Base-by-base conservation (phyloP, 2,888 invertebrate species). In the Linnaemya vulpina region DNA sequence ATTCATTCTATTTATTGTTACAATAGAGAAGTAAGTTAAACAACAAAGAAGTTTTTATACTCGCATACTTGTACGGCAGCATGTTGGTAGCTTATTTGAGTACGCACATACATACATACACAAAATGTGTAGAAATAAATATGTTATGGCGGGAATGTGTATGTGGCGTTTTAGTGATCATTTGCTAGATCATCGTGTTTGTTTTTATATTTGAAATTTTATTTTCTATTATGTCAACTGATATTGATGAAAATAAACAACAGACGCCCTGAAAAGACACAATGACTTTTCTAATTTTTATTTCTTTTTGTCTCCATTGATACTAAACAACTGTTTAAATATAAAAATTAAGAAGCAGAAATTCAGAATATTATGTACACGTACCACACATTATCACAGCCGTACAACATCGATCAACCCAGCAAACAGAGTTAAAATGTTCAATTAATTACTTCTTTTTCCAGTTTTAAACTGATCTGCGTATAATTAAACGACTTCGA, bases 271-370 rank as follows among this genome's bases (percentile, higher is more conserved):
- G 71, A 80, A 68, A 82, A 40, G 63, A 51, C 49, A 84, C 78
- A 85, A 85, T 85, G 82, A 82, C 85, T 85, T 75, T 77, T 78
- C 82, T 65, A 82, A 77, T 68, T 76, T 71, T 73, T 78, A 46
- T 73, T 60, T 74, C 35, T 38, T 78, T 73, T 68, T 68, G 55
- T 77, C 46, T 81, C 43, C n/a, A 55, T 43, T 20, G 30, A 53
- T 62, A 49, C 53, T 35, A 40, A 82, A 49, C 82, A 83, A 83
- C 82, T 83, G 82, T 77, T 83, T 58, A 83, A 83, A 83, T 51
- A 77, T 67, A 49, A 25, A n/a, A 30, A 58, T 51, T 51, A 63
- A 80, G 46, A 60, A 58, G 30, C 35, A 51, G 17, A 58, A 67
- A 51, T 60, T 67, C n/a, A 51, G 55, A 17, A 67, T 60, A 13